Evolutionary conservation across 2,888 invertebrate genomes (phyloP).

Genomic region (Priocnemis perturbator): DNA sequence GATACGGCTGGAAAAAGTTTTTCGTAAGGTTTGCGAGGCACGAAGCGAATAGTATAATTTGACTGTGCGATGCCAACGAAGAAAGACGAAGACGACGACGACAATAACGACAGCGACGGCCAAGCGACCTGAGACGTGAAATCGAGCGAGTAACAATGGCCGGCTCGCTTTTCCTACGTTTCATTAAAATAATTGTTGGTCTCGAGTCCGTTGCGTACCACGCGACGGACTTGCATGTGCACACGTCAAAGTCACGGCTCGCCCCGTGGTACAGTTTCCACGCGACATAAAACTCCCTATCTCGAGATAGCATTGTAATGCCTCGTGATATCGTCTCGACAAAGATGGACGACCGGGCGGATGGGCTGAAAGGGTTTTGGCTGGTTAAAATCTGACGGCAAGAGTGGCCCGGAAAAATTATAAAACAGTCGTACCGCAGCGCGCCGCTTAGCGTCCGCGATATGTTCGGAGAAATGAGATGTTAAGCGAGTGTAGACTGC

Average conservation of each 20-base stretch:
- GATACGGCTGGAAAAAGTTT: slow-evolving; percentile 1
- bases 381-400: too few relatives aligned
- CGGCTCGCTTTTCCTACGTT: slow-evolving; percentile 20
- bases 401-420: too few relatives aligned
- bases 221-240: slow-evolving; percentile 2
- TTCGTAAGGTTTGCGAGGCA: slow-evolving; percentile 9
- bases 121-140: slow-evolving; percentile 13
- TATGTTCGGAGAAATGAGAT: too few relatives aligned
- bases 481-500: too few relatives aligned
- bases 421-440: too few relatives aligned
- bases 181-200: slow-evolving; percentile 23
- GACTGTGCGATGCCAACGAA: too few relatives aligned
- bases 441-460: too few relatives aligned
- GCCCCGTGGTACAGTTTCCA: slow-evolving; percentile 54
- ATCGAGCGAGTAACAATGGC: slow-evolving; percentile 19
- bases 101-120: not conserved
- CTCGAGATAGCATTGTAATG: slow-evolving; percentile 4
- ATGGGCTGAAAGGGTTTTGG: too few relatives aligned
- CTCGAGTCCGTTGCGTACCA: not conserved
- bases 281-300: slow-evolving; percentile 15
- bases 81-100: too few relatives aligned
- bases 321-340: too few relatives aligned
- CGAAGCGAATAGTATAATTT: slow-evolving; percentile 1
- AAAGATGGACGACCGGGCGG: too few relatives aligned
- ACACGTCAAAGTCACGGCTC: slow-evolving; percentile 11